Conservation (phyloP, 2,888 invertebrate species). For the Listrodromus nycthemerus region DNA sequence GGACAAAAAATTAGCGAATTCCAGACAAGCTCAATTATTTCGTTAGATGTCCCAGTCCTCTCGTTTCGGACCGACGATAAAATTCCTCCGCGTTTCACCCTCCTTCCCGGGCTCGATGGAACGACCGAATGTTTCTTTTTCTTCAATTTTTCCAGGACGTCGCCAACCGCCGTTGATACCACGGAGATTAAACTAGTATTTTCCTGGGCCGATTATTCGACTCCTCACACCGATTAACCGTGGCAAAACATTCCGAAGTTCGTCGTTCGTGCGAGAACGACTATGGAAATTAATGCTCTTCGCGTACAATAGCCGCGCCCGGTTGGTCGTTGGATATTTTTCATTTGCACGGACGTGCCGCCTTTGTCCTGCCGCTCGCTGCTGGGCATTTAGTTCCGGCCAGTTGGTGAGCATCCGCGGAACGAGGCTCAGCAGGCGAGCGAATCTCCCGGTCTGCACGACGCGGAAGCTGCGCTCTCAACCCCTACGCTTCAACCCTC, state of each 20-base stretch:
- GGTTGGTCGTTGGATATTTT: conserved; percentile 72
- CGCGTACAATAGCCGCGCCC: conserved; percentile 57
- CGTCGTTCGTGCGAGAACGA: background rate
- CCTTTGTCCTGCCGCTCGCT: conserved; percentile 65
- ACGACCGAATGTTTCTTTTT: background rate
- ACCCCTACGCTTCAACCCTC: conserved; percentile 24
- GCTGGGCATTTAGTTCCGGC: conserved; percentile 76
- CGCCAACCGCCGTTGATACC: conserved; percentile 11
- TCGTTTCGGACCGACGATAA: background rate
- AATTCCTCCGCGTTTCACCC: conserved; percentile 6
- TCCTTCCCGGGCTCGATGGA: background rate
- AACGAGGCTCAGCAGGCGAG: conserved; percentile 66
- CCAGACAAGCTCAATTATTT: conserved; percentile 62
- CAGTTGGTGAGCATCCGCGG: conserved; percentile 76
- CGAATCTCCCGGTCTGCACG: conserved; percentile 15
- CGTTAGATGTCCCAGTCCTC: conserved; percentile 33
- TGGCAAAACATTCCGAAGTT: conserved; percentile 27
- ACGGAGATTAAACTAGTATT: conserved; percentile 15
- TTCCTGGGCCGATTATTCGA: conserved; percentile 37
- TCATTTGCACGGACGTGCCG: conserved; percentile 70
- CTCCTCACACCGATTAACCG: background rate
- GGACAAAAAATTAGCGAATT: conserved; percentile 58
- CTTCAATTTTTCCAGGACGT: background rate
- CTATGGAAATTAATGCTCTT: conserved; percentile 61
- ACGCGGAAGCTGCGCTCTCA: conserved; percentile 27